These are phyloP conservation scores for Lycaena phlaeas DNA, from an alignment of 2,888 invertebrate genomes.

Conservation along the genomic window DNA sequence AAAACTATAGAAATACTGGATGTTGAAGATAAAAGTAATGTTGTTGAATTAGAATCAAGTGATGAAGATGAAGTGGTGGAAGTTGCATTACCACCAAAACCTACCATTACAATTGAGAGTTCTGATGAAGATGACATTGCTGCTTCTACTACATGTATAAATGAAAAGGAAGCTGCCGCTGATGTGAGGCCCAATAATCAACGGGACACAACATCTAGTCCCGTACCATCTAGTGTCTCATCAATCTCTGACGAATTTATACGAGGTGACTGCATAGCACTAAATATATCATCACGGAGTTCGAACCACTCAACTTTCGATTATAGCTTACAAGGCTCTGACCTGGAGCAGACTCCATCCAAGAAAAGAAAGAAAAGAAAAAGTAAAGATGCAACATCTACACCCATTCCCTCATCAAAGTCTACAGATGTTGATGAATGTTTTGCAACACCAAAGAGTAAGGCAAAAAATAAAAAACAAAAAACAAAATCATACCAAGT, in stretches of 20 bases:
- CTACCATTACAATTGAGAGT: constrained; percentile 62
- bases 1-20: constrained; percentile 50
- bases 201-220: constrained; percentile 49
- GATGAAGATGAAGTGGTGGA: constrained; percentile 66
- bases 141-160: constrained; percentile 21
- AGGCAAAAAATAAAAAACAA: constrained; percentile 56
- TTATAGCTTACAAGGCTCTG: constrained; percentile 32
- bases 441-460: constrained; percentile 64
- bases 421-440: constrained; percentile 35
- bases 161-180: constrained; percentile 23
- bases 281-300: constrained; percentile 57
- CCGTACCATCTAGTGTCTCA: constrained; percentile 62
- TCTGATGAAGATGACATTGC: constrained; percentile 55
- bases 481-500: constrained; percentile 49
- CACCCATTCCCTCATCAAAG: constrained; percentile 29
- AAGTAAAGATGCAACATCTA: constrained; percentile 45
- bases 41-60: constrained; percentile 44
- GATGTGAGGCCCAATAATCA: constrained; percentile 18
- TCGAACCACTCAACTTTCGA: constrained; percentile 14
- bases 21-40: constrained; percentile 29
- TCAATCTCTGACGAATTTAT: constrained; percentile 67
- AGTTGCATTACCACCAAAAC: constrained; percentile 54
- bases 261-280: constrained; percentile 59
- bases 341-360: constrained; percentile 46
- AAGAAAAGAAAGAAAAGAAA: constrained; percentile 59